A percentile compares a stretch with the other conserved stretches of the same genome.
These are phyloP conservation scores for Amiota mariae DNA, from an alignment of 2,888 invertebrate genomes.

Conservation along the genomic window DNA sequence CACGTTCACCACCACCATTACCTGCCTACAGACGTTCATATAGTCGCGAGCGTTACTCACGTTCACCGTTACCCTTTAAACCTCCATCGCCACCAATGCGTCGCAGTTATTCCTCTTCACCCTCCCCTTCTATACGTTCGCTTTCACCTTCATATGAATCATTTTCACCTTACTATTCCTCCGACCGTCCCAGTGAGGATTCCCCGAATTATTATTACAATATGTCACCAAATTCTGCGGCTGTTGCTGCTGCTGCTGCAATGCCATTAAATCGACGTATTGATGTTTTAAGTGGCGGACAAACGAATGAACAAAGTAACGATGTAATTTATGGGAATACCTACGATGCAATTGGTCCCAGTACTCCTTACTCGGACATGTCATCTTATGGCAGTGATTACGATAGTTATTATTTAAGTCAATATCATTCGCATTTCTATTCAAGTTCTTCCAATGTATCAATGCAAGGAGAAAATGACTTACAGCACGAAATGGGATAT, in stretches of 20 bases:
- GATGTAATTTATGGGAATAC: constrained; percentile 57
- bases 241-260: constrained; percentile 46
- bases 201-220: constrained; percentile 65
- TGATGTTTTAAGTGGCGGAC: constrained; percentile 55
- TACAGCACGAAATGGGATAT: constrained; percentile 11
- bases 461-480: neutral
- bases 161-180: constrained; percentile 55
- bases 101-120: constrained; percentile 60
- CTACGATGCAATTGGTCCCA: constrained; percentile 34
- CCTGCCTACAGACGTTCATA: constrained; percentile 58
- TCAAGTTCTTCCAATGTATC: constrained; percentile 46
- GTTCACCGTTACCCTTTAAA: constrained; percentile 70
- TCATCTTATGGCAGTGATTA: constrained; percentile 44
- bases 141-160: constrained; percentile 37
- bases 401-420: constrained; percentile 54
- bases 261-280: constrained; percentile 60
- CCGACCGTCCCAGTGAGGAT: constrained; percentile 48
- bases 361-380: constrained; percentile 59
- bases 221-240: constrained; percentile 51
- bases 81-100: constrained; percentile 72
- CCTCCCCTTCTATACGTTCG: constrained; percentile 20
- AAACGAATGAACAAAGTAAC: constrained; percentile 38
- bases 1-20: constrained; percentile 58
- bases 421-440: constrained; percentile 55
- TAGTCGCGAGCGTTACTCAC: constrained; percentile 63